phyloP scores from a whole-genome alignment of 2,888 invertebrate genomes.

The Xylocampa areola region DNA sequence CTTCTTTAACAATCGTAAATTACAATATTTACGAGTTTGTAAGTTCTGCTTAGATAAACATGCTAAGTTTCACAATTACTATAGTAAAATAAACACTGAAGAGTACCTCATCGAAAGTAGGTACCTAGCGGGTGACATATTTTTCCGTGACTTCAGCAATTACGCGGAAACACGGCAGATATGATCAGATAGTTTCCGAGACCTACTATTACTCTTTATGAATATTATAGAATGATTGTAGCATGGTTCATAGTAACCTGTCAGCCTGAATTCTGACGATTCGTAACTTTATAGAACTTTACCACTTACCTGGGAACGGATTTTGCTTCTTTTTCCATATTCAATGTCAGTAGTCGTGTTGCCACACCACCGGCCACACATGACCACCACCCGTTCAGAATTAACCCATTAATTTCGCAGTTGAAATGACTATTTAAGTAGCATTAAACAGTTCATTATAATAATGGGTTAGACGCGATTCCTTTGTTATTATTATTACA shows the following conservation, averaged over 20 bases:
- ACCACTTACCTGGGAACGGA: conserved; percentile 74
- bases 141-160: conserved; percentile 56
- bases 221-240: conserved; percentile 19
- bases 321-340: conserved; percentile 72
- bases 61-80: conserved; percentile 50
- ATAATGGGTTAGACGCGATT: conserved; percentile 20
- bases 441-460: conserved; percentile 17
- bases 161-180: conserved; percentile 39
- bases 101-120: conserved; percentile 43
- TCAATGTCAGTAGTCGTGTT: conserved; percentile 62
- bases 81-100: conserved; percentile 54
- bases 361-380: conserved; percentile 52
- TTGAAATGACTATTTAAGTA: conserved; percentile 32
- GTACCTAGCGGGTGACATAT: conserved; percentile 46
- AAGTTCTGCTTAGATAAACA: conserved; percentile 57
- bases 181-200: conserved; percentile 32
- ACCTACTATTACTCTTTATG: conserved; percentile 25
- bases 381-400: conserved; percentile 36
- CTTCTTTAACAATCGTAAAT: conserved; percentile 47
- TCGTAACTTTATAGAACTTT: conserved; percentile 61
- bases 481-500: not conserved
- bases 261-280: conserved; percentile 20
- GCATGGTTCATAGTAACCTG: conserved; percentile 16
- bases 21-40: conserved; percentile 49
- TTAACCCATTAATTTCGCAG: conserved; percentile 39